phyloP scores from a whole-genome alignment of 2,888 invertebrate species.

The Hirtodrosophila trivittata region DNA sequence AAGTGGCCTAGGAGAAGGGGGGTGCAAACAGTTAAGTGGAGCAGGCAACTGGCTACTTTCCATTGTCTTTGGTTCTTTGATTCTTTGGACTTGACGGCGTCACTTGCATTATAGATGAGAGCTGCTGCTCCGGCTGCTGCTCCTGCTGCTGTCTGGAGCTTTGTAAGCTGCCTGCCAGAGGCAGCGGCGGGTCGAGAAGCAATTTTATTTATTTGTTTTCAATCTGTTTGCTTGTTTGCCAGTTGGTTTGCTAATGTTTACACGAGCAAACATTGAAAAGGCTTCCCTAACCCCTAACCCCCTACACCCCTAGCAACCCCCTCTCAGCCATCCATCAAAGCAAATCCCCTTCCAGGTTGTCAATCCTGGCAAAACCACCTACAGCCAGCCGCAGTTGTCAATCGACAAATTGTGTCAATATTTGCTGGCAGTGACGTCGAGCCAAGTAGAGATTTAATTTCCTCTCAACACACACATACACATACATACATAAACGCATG shows the following conservation, averaged over 20 bases:
- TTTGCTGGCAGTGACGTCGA: constrained; percentile 69
- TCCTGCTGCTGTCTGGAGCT: neutral
- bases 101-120: constrained; percentile 59
- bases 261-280: constrained; percentile 68
- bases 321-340: constrained; percentile 21
- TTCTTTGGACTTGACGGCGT: constrained; percentile 38
- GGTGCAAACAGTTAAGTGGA: constrained; percentile 1
- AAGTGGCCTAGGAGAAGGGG: constrained; percentile 1
- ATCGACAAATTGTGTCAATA: constrained; percentile 76
- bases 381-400: constrained; percentile 61
- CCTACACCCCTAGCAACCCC: neutral
- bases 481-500: neutral
- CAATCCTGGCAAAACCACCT: constrained; percentile 15
- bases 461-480: constrained; percentile 52
- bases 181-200: constrained; percentile 49
- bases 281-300: neutral
- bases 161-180: constrained; percentile 36
- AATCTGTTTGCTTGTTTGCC: constrained; percentile 77
- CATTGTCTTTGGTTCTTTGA: constrained; percentile 23
- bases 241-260: constrained; percentile 78
- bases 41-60: neutral
- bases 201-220: constrained; percentile 76
- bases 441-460: constrained; percentile 75
- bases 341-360: no score
- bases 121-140: neutral